Base-by-base conservation (phyloP, 2,888 invertebrate species). In the Rhimphoctona megacephalus region DNA sequence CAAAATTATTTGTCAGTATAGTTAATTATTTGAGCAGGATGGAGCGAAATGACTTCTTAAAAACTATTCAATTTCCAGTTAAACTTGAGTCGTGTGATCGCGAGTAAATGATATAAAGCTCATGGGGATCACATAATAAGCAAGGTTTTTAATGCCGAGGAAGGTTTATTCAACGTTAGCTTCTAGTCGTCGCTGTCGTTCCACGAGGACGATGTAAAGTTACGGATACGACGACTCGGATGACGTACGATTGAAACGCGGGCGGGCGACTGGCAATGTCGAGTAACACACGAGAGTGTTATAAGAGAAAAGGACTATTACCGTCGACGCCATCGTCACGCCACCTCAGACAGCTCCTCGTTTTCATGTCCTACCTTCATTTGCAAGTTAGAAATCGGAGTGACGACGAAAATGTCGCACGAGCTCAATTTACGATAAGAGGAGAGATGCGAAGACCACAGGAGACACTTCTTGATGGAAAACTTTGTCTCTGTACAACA, bases 311-410 rank as follows among this genome's bases (percentile, higher is more conserved):
- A 79, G 69, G 79, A 79, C 79, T 67, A 78, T 78, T 78, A 69
- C 22, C 69, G 69, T 30, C 69, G 79, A 69, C 54, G 73, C 54
- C 54, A 36, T 76, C 49, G 74, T 52, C 46, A 43, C 66, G 67
- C 49, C 73, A 67, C 30, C 70, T 66, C 70, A 81, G 57, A 73
- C 66, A 66, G 66, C 64, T 81, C 14, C 70, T 61, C 54, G 22
- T 69, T 70, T 33, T 61, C 61, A 1, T 76, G 17, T 33, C 2
- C 70, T 52, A 61, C 74, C 83, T 86, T 86, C 83, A 86, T 86
- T 83, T 80, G 85, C 82, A 83, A 86, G 83, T 86, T 80, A 66
- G 76, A 86, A 86, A 80, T 83, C 80, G 46, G 70, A 85, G 52
- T 69, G 82, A 82, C 82, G 79, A 85, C 77, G 57, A 39, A 64